Conservation (phyloP, 2,888 invertebrate genomes). For the Nephrotoma guestfalica region DNA sequence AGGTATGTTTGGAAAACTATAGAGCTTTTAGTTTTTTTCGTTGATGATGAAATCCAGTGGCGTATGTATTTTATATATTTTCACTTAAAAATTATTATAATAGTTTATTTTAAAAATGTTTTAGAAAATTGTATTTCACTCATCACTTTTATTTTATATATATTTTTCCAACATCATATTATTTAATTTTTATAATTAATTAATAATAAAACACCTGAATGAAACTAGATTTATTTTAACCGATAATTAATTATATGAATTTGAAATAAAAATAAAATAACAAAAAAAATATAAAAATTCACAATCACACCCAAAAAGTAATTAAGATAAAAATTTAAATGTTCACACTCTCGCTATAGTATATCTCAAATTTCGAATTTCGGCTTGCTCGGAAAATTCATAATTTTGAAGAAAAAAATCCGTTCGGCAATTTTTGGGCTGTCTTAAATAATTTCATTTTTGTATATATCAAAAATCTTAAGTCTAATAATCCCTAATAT, state of each 20-base stretch:
- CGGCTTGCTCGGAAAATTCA: slow-evolving; percentile 7
- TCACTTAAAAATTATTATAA: neutral
- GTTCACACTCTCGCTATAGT: slow-evolving; percentile 6
- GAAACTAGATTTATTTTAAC: neutral
- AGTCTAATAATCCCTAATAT: neutral
- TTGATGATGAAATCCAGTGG: neutral
- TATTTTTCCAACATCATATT: neutral
- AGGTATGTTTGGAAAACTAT: neutral
- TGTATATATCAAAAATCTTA: neutral
- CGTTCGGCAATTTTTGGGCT: slow-evolving; percentile 4
- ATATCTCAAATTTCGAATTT: slow-evolving; percentile 9
- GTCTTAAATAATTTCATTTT: neutral
- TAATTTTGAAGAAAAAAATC: neutral
- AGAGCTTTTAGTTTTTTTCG: neutral
- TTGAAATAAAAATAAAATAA: neutral
- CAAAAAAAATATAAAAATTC: neutral
- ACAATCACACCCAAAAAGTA: neutral
- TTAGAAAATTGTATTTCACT: neutral
- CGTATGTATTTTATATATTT: neutral
- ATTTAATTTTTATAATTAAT: neutral
- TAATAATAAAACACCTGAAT: neutral
- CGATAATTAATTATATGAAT: neutral
- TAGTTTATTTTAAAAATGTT: neutral
- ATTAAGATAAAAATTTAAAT: neutral
- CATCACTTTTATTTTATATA: neutral